phyloP scores from a whole-genome alignment of 2,113 vertebrate genomes.

The Stigmatopora nigra region DNA sequence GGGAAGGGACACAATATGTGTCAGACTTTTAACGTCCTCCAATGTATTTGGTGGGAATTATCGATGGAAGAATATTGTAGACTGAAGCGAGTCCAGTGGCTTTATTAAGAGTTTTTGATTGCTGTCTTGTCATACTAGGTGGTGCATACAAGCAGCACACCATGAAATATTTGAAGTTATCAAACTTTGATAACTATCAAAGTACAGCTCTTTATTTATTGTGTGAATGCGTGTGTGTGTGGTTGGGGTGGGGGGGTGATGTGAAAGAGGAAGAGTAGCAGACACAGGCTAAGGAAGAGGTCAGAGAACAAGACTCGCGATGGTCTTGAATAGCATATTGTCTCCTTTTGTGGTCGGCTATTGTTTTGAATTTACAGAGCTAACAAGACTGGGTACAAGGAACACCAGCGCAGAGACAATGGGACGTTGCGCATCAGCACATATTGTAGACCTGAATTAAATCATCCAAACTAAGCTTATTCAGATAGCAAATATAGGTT shows the following conservation, averaged over 20 bases:
- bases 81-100: neutral
- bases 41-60: constrained; percentile 2
- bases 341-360: constrained; percentile 1
- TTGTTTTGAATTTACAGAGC: constrained; percentile 8
- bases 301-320: constrained; percentile 6
- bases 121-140: neutral
- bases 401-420: constrained; percentile 6
- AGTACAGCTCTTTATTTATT: neutral
- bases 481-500: neutral
- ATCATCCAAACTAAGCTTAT: neutral
- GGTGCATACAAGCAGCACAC: neutral
- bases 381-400: neutral
- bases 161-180: neutral
- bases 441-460: neutral
- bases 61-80: constrained; percentile 1
- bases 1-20: constrained; percentile 4
- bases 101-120: neutral
- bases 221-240: neutral
- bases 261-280: constrained; percentile 9
- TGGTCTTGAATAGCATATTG: constrained; percentile 10
- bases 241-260: neutral
- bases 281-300: constrained; percentile 6
- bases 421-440: neutral
- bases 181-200: neutral
- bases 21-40: neutral